A percentile compares a stretch with the other conserved stretches of the same genome.
Conservation (phyloP, 2,113 vertebrate species). For the Pseudorhombus dupliciocellatus region DNA sequence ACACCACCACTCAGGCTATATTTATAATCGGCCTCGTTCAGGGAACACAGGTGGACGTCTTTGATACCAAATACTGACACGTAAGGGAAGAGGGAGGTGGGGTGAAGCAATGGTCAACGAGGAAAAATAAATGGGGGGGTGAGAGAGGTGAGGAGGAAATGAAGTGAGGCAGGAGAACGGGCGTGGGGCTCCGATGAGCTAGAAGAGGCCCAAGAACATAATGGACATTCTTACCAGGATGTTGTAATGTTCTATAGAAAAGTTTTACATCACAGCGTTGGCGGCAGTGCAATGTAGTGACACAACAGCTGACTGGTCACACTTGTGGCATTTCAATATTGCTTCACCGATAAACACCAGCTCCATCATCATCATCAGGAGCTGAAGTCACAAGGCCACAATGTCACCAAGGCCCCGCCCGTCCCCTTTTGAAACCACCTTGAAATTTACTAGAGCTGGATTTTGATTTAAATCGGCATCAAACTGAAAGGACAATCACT, state of each 20-base stretch:
- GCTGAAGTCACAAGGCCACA: constrained; percentile 12
- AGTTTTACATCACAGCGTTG: constrained; percentile 25
- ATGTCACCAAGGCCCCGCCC: constrained; percentile 10
- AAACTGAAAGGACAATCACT: too few species aligned
- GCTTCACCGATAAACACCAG: constrained; percentile 37
- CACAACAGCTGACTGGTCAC: constrained; percentile 49
- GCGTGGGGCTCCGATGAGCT: not conserved
- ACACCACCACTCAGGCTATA: constrained; percentile 52
- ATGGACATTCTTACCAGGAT: constrained; percentile 1
- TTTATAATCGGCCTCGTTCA: constrained; percentile 6
- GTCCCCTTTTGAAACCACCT: too few species aligned
- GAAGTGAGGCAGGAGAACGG: not conserved
- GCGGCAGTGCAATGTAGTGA: constrained; percentile 17
- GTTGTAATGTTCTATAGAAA: constrained; percentile 38
- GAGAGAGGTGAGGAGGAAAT: not conserved
- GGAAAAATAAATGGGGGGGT: constrained; percentile 7
- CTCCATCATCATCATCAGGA: constrained; percentile 39
- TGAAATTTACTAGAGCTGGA: too few species aligned
- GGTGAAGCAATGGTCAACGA: not conserved
- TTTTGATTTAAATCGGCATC: too few species aligned
- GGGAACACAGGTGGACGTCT: constrained; percentile 42
- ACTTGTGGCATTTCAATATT: constrained; percentile 6
- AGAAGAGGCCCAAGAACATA: not conserved
- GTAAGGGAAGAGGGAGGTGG: not conserved
- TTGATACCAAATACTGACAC: constrained; percentile 51